Base-by-base conservation (phyloP, 2,797 vertebrate species). In the Atherinosoma microstoma region DNA sequence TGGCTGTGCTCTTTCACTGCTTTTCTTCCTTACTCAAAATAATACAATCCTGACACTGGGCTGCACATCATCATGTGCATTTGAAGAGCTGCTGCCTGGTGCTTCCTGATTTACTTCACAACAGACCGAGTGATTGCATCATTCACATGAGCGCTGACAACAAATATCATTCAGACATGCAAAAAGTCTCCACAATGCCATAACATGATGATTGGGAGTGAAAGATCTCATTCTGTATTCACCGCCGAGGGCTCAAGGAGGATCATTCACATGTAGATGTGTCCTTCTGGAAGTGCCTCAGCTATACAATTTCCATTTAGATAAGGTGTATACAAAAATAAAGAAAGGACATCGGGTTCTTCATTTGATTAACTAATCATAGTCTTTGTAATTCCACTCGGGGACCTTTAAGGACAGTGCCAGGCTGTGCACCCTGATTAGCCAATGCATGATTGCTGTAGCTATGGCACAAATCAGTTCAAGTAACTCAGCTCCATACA, bases 291-390 rank as follows among this genome's bases (percentile, higher is more conserved):
- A 92, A 92, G 89, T 89, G 85, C 81, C 86, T 84, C 69, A 3
- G 79, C 84, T 83, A 86, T 91, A 93, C 89, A 86, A 94, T 94
- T 93, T 92, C 87, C 91, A 93, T 93, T 93, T 89, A 91, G 88
- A 94, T 91, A 89, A 89, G 92, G 84, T 90, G 88, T 88, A 85
- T 80, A 87, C 91, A 93, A 90, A 93, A 93, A 93, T 91, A 93
- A 86, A 89, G 87, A 88, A 89, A 90, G 90, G 91, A 90, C 88
- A 92, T 79, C 75, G 85, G 90, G 89, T 91, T 93, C 92, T 94
- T 89, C 90, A 92, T 94, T 92, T 94, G 93, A 95, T 95, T 94
- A 94, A 92, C 91, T 95, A 95, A 95, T 95, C 93, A 94, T 90
- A 94, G 92, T 93, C 92, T 94, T 95, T 94, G 92, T 93, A 93